Evolutionary conservation across 92 coral and sea anemone species (phyloP).

Genomic region (Porites divaricata): DNA sequence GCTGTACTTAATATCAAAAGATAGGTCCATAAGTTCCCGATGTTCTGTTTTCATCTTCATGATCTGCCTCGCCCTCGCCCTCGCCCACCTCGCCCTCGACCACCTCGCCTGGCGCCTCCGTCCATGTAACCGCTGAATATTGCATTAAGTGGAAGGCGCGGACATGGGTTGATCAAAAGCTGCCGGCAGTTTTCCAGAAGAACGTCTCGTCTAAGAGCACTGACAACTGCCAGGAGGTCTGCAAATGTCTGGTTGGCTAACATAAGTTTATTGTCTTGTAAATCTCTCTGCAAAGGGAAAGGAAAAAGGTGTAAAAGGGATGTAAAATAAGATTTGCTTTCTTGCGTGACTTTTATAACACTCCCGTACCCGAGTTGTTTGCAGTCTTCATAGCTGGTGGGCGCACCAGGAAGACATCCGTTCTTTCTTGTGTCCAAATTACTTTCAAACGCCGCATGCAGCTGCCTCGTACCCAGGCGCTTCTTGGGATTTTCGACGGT

Average conservation of each 20-base stretch:
- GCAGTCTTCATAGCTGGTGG: no score
- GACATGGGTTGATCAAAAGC: constrained; percentile 83
- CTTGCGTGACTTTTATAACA: no score
- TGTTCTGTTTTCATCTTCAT: not conserved
- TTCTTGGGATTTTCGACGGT: no score
- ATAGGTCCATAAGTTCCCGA: not conserved
- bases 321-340: no score
- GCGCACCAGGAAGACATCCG: no score
- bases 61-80: constrained; percentile 13
- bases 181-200: constrained; percentile 72
- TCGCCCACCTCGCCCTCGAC: constrained; percentile 34
- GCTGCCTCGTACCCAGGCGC: no score
- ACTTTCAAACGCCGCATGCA: no score
- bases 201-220: constrained; percentile 56
- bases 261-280: constrained; percentile 32
- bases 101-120: constrained; percentile 37
- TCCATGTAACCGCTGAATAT: constrained; percentile 72
- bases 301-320: not conserved
- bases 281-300: not conserved
- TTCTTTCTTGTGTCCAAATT: no score
- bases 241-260: constrained; percentile 63
- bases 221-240: constrained; percentile 65
- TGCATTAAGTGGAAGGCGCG: constrained; percentile 85
- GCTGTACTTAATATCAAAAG: not conserved
- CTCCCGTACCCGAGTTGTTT: no score